Percentiles rank a stretch among this genome's conserved stretches.
Conservation (phyloP, 2,113 vertebrate genomes). For the Haliaeetus leucogaster region DNA sequence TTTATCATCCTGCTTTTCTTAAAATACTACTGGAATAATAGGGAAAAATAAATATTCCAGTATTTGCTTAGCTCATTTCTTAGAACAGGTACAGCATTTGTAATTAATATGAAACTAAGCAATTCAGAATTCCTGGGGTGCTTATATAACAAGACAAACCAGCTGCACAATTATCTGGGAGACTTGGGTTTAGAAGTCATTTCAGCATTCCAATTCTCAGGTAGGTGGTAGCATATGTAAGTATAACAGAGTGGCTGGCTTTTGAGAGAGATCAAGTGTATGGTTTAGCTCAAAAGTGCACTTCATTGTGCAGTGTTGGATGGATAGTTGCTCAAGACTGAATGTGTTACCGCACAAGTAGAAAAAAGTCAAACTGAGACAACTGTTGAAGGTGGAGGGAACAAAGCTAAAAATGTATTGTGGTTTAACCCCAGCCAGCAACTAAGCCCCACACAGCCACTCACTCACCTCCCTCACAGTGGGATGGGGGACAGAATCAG, state of each 20-base stretch:
- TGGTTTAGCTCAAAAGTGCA: neutral
- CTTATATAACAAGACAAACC: neutral
- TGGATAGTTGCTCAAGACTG: neutral
- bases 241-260: accelerated
- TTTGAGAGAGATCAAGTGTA: neutral
- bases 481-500: no score
- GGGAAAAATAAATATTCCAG: neutral
- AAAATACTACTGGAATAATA: neutral
- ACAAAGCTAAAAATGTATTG: neutral
- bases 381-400: neutral
- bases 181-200: neutral
- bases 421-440: no score
- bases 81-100: neutral
- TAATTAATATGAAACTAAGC: neutral
- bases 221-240: accelerated
- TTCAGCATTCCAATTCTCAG: neutral
- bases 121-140: neutral
- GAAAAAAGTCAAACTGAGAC: neutral
- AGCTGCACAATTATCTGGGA: neutral
- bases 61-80: neutral
- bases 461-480: no score
- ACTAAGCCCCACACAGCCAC: no score
- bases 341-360: neutral
- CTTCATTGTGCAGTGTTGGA: neutral
- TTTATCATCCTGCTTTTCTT: neutral